These are phyloP conservation scores for Hyperoplus lanceolatus DNA, from an alignment of 2,797 vertebrate genomes.

Conservation along the genomic window DNA sequence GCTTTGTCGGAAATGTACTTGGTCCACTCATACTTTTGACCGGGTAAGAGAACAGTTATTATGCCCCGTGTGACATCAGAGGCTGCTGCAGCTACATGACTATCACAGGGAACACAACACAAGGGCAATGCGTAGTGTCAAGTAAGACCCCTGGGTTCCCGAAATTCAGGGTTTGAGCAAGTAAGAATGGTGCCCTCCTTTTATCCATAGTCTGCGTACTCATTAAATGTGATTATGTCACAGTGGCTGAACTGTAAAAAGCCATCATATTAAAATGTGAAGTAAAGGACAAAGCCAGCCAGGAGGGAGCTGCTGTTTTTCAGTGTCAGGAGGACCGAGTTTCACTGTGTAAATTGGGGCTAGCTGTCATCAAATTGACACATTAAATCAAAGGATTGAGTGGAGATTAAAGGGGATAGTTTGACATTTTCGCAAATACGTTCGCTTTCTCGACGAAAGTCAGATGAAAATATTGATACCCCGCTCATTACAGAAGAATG, in stretches of 20 bases:
- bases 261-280: conserved; percentile 1
- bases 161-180: background rate
- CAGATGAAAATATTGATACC: background rate
- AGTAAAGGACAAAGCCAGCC: background rate
- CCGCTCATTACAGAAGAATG: background rate
- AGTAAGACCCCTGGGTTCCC: background rate
- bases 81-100: background rate
- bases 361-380: background rate
- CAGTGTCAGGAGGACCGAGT: background rate
- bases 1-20: conserved; percentile 37
- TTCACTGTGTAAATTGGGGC: no score
- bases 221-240: background rate
- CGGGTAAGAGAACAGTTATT: conserved; percentile 3
- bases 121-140: conserved; percentile 8
- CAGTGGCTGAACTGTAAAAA: background rate
- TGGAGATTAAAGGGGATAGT: background rate
- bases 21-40: conserved; percentile 18
- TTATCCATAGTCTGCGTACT: background rate
- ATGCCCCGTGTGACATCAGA: conserved; percentile 8
- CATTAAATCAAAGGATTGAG: background rate
- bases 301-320: background rate
- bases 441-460: background rate
- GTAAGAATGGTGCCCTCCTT: background rate
- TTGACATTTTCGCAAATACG: background rate
- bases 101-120: conserved; percentile 8